These are phyloP conservation scores for Formica aserva DNA, from an alignment of 2,888 invertebrate species.

Conservation along the genomic window DNA sequence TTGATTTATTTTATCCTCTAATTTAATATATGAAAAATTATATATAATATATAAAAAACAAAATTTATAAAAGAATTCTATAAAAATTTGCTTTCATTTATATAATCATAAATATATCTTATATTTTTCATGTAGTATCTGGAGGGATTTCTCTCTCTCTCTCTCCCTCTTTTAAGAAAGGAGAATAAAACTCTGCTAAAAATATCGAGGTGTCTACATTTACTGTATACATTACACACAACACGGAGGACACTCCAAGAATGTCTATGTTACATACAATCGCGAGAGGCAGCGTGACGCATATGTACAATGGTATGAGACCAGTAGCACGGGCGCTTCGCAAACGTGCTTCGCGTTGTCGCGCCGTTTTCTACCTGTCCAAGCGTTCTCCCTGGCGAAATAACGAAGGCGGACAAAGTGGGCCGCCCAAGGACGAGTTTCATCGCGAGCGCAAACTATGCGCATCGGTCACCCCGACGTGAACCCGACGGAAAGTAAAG, in stretches of 20 bases:
- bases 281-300: slow-evolving; percentile 39
- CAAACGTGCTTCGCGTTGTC: slow-evolving; percentile 33
- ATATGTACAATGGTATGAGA: slow-evolving; percentile 22
- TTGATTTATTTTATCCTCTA: not conserved
- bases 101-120: not conserved
- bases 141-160: not conserved
- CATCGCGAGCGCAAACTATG: slow-evolving; percentile 61
- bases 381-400: slow-evolving; percentile 50
- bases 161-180: not conserved
- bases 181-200: slow-evolving; percentile 2
- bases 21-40: not conserved
- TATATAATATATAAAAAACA: not conserved
- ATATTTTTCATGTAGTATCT: not conserved
- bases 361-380: slow-evolving; percentile 11
- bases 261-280: slow-evolving; percentile 25
- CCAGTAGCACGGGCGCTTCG: not conserved
- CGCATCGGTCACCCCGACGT: slow-evolving; percentile 65
- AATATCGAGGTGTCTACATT: slow-evolving; percentile 26
- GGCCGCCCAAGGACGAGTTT: slow-evolving; percentile 58
- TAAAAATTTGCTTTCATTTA: not conserved
- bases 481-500: slow-evolving; percentile 48
- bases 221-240: slow-evolving; percentile 31
- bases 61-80: not conserved
- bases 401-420: slow-evolving; percentile 44
- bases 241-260: slow-evolving; percentile 27